A percentile compares a stretch with the other conserved stretches of the same genome.
Conservation (phyloP, 2,113 vertebrate genomes). For the Amphiprion ocellaris region DNA sequence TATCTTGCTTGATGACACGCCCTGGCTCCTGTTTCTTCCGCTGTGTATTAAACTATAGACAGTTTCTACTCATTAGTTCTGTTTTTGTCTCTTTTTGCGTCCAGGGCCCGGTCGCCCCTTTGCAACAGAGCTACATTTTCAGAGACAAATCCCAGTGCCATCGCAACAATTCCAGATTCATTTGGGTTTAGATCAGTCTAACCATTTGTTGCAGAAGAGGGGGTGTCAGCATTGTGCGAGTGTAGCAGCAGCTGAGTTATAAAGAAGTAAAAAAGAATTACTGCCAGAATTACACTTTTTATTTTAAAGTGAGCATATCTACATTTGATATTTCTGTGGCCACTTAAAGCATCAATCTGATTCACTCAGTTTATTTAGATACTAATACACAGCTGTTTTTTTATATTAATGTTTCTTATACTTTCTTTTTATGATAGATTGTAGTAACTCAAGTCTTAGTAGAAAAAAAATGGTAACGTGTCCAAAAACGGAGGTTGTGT, state of each 20-base stretch:
- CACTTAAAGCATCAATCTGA: too few species aligned
- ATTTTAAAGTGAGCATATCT: too few species aligned
- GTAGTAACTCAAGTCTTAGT: background rate
- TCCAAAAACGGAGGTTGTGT: too few species aligned
- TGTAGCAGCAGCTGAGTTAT: conserved; percentile 16
- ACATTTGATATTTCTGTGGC: too few species aligned
- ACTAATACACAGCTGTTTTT: too few species aligned
- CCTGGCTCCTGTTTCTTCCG: conserved; percentile 36
- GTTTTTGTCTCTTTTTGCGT: conserved; percentile 44
- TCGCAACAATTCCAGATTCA: conserved; percentile 51
- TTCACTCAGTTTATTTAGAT: too few species aligned
- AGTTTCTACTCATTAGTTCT: conserved; percentile 45
- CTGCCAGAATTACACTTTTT: conserved; percentile 2
- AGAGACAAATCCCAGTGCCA: conserved; percentile 34
- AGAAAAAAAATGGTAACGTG: too few species aligned
- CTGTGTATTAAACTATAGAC: conserved; percentile 49
- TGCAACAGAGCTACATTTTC: conserved; percentile 28
- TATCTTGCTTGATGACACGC: conserved; percentile 39
- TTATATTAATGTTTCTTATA: background rate
- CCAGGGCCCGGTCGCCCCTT: background rate
- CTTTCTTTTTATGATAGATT: background rate
- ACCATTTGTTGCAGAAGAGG: conserved; percentile 34
- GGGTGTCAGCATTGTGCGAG: conserved; percentile 44
- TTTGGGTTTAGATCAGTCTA: conserved; percentile 52
- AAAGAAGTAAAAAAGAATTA: background rate